Conservation (phyloP, 2,797 vertebrate genomes). For the Lutjanus campechanus region DNA sequence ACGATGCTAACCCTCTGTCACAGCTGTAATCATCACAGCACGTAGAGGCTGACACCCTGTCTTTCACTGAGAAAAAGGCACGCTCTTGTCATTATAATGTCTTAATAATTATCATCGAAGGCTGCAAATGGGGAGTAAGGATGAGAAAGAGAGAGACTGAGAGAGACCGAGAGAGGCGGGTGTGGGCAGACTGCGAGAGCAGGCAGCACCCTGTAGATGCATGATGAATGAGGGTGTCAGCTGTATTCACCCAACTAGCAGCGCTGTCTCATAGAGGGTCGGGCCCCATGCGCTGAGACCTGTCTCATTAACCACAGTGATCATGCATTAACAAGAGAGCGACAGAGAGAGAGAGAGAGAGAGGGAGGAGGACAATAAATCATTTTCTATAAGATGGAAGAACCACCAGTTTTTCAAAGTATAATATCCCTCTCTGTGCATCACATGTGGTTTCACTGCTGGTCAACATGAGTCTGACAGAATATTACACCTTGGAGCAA, state of each 20-base stretch:
- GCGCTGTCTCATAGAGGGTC: constrained; percentile 50
- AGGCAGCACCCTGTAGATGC: constrained; percentile 60
- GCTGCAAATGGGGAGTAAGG: constrained; percentile 7
- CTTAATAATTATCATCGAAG: constrained; percentile 67
- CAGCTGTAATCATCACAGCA: constrained; percentile 45
- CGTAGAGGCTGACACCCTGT: constrained; percentile 10
- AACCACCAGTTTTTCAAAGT: constrained; percentile 16
- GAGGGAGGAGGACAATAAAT: constrained; percentile 33
- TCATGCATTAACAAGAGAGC: constrained; percentile 57
- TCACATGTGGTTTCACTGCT: constrained; percentile 5
- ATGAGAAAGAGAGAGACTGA: constrained; percentile 7
- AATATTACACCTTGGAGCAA: not conserved
- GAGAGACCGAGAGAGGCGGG: constrained; percentile 20
- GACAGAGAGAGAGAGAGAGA: not conserved
- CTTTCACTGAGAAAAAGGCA: constrained; percentile 26
- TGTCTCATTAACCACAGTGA: constrained; percentile 77
- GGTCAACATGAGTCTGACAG: not conserved
- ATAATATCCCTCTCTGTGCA: not conserved
- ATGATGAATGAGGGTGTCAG: constrained; percentile 82
- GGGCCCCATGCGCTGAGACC: constrained; percentile 55
- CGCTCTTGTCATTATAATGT: constrained; percentile 57
- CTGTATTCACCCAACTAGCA: constrained; percentile 64
- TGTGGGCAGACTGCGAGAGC: constrained; percentile 36
- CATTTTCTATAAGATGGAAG: constrained; percentile 4
- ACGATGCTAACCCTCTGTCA: constrained; percentile 32